These are phyloP conservation scores for Saturnia japonica DNA, from an alignment of 2,888 invertebrate genomes.

Conservation along the genomic window DNA sequence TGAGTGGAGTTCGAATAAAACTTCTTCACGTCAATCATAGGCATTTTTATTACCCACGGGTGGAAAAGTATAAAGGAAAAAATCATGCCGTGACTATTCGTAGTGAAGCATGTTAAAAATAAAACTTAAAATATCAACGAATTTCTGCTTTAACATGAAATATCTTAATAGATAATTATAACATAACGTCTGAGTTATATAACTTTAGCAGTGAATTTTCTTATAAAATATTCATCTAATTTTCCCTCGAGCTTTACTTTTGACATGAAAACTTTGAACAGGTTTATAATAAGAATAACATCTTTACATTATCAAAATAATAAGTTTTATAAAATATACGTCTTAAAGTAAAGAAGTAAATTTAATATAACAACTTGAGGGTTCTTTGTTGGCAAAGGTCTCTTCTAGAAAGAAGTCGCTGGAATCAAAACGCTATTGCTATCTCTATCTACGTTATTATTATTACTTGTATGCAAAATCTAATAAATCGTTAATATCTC, in stretches of 20 bases:
- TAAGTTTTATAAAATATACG: neutral
- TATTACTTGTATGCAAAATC: no score
- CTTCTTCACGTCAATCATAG: no score
- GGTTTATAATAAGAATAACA: neutral
- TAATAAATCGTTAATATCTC: no score
- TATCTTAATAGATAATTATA: neutral
- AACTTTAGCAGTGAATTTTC: neutral
- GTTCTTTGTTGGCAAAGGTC: no score
- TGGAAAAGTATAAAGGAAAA: no score
- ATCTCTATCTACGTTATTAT: no score
- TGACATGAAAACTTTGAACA: neutral
- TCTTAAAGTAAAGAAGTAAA: neutral
- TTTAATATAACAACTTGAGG: neutral
- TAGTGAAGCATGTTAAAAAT: no score
- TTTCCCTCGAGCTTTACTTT: neutral
- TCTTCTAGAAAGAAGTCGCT: no score
- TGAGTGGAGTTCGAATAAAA: no score
- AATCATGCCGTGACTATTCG: no score
- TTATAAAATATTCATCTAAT: slow-evolving; percentile 3
- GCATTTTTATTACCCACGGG: no score
- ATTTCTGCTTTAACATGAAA: neutral
- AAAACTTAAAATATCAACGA: neutral
- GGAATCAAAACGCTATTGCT: no score
- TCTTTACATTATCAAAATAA: neutral
- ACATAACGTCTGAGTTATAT: neutral